phyloP scores from a whole-genome alignment of 2,888 invertebrate genomes.

The Clusia tigrina region DNA sequence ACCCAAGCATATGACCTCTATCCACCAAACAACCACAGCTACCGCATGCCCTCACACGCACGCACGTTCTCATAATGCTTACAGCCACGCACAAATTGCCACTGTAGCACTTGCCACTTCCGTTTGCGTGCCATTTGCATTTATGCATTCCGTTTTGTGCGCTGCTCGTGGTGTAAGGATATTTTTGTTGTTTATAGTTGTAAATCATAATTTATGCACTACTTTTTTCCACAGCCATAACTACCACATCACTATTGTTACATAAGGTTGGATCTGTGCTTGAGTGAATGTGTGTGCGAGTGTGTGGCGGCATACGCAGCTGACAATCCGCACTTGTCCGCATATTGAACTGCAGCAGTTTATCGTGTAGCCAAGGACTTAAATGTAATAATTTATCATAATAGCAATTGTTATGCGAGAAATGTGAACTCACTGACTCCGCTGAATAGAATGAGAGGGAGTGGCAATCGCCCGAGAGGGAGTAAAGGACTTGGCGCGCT shows the following conservation, averaged over 20 bases:
- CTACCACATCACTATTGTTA: too few relatives aligned
- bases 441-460: too few relatives aligned
- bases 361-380: constrained; percentile 33
- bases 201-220: constrained; percentile 32
- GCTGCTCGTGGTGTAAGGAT: constrained; percentile 32
- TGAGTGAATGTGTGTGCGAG: too few relatives aligned
- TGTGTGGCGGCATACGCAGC: constrained; percentile 24
- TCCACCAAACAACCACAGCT: too few relatives aligned
- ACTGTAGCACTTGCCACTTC: constrained; percentile 30
- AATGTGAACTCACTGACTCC: background rate
- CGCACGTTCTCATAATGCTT: too few relatives aligned
- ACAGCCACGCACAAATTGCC: constrained; percentile 14
- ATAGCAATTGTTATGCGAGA: constrained; percentile 27
- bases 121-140: constrained; percentile 34
- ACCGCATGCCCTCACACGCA: too few relatives aligned
- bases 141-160: constrained; percentile 23
- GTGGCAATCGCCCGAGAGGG: background rate
- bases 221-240: too few relatives aligned
- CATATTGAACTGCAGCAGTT: constrained; percentile 30
- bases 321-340: constrained; percentile 23
- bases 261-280: too few relatives aligned
- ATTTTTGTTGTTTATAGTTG: constrained; percentile 23
- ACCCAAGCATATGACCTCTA: too few relatives aligned
- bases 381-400: constrained; percentile 37
- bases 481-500: background rate